Evolutionary conservation across 2,797 vertebrate genomes (phyloP), one percentile per base, ranked within the genome.

Genomic region (Myoxocephalus aenaeus): DNA sequence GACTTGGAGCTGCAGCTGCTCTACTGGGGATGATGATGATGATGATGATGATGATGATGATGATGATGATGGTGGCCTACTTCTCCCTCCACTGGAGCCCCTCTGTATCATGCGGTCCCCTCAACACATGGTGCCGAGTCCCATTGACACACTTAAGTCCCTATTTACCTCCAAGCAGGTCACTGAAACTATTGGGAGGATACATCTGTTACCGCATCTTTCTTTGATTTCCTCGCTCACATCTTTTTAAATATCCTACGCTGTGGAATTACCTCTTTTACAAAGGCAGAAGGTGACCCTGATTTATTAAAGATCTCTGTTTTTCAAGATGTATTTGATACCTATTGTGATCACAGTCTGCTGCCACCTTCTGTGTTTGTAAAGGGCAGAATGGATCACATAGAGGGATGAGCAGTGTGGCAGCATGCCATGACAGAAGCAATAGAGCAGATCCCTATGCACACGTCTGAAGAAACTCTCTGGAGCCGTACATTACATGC

Each of bases 101-200:
- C 84, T 86, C 80, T 81, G 80, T 51, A 84, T 91, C 91, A 84
- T 75, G 70, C 12, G 66, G 89, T 89, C 84, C 85, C 86, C 69
- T 86, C 81, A 51, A 59, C 48, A 8, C 70, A 73, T 83, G 81
- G 77, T 76, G 65, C 73, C 58, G 93, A 94, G 93, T 82, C 88
- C 83, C 84, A 88, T 70, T 92, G 94, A 93, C 92, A 93, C 91
- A 92, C 82, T 91, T 93, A 87, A 48, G 81, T 85, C 82, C 83
- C 79, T 80, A 70, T 81, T 87, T 64, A 80, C 86, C 85, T 92
- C 73, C 29, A 83, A 91, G 70, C 84, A 84, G 88, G 91, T 86
- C 89, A 87, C 72, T 75, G 74, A 66, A 82, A 89, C 87, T 74
- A 78, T 6, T 14, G 56, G 77, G 58, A 72, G n/a, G n/a, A n/a